phyloP scores from a whole-genome alignment of 2,797 vertebrate genomes.

The Lycodopsis pacificus region DNA sequence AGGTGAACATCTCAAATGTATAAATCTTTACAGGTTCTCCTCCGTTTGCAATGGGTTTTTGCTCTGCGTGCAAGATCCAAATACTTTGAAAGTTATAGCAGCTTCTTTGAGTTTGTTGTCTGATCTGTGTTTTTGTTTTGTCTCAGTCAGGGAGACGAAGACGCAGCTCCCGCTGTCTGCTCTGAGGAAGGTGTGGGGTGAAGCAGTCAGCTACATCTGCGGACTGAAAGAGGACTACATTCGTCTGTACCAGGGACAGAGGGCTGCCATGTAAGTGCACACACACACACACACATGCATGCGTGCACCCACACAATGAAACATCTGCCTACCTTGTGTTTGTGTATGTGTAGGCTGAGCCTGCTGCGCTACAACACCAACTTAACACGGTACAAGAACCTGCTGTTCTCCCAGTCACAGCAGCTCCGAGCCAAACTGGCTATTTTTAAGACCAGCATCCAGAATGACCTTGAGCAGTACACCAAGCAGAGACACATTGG shows the following conservation, averaged over 20 bases:
- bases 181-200: conserved; percentile 97
- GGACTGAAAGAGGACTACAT: conserved; percentile 97
- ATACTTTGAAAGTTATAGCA: background rate
- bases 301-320: background rate
- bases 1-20: conserved; percentile 79
- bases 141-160: conserved; percentile 94
- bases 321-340: conserved; percentile 22
- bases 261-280: conserved; percentile 91
- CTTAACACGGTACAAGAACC: conserved; percentile 95
- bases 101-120: background rate
- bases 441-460: conserved; percentile 96
- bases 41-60: background rate
- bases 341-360: conserved; percentile 88
- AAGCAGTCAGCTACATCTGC: conserved; percentile 96
- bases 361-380: conserved; percentile 97
- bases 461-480: conserved; percentile 94
- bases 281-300: background rate
- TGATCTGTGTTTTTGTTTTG: conserved; percentile 26
- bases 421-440: conserved; percentile 95
- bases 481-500: conserved; percentile 94
- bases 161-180: conserved; percentile 92
- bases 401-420: conserved; percentile 96
- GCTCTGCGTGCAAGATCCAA: background rate
- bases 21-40: background rate
- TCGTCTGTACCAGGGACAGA: conserved; percentile 95